phyloP scores from a whole-genome alignment of 2,888 invertebrate genomes.

The Esperia sulphurella region DNA sequence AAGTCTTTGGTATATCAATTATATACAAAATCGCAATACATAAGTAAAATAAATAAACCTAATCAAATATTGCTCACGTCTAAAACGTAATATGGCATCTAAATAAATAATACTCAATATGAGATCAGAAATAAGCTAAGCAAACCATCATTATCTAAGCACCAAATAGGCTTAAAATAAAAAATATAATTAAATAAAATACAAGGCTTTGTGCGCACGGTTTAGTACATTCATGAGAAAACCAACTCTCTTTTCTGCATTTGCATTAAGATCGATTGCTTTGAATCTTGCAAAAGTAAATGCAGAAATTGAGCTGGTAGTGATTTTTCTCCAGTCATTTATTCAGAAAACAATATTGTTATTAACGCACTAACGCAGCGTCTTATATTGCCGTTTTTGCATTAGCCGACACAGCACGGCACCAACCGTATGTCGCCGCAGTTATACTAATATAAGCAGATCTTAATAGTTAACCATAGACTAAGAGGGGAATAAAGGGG shows the following conservation, averaged over 20 bases:
- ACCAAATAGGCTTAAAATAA: constrained; percentile 46
- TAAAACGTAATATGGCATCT: constrained; percentile 72
- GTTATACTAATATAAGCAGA: constrained; percentile 29
- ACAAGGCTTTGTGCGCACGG: not conserved
- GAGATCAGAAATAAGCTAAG: constrained; percentile 74
- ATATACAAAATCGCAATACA: constrained; percentile 49
- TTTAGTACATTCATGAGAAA: not conserved
- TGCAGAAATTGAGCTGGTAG: too few relatives aligned
- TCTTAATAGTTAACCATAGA: constrained; percentile 50
- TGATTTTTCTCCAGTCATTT: too few relatives aligned
- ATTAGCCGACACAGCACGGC: too few relatives aligned
- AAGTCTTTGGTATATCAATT: constrained; percentile 70
- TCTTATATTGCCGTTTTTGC: too few relatives aligned
- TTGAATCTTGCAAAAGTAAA: too few relatives aligned
- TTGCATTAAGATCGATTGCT: too few relatives aligned
- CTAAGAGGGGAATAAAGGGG: constrained; percentile 51
- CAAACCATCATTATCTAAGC: constrained; percentile 51
- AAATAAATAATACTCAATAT: constrained; percentile 77
- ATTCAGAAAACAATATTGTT: too few relatives aligned
- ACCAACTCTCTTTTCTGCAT: too few relatives aligned
- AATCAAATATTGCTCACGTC: constrained; percentile 57
- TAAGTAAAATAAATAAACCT: constrained; percentile 52
- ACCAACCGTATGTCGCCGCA: too few relatives aligned
- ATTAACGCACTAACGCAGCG: too few relatives aligned
- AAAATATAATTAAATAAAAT: constrained; percentile 8